These are phyloP conservation scores for Acanthopagrus latus DNA, from an alignment of 2,797 vertebrate genomes.

Conservation along the genomic window DNA sequence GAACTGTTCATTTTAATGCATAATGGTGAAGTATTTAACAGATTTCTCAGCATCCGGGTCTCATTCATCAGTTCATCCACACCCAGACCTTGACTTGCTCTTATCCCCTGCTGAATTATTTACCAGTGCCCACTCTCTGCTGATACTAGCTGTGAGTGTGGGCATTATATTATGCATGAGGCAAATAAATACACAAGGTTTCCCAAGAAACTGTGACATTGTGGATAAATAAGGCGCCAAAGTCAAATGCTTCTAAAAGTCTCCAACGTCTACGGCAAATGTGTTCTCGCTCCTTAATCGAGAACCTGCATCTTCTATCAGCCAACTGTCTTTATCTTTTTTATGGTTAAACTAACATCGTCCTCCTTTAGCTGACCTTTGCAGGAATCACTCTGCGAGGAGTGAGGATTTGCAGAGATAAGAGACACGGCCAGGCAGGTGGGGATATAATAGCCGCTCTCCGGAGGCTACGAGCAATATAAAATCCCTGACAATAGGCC, in stretches of 20 bases:
- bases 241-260: neutral
- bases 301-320: neutral
- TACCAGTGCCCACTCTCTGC: constrained; percentile 40
- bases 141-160: constrained; percentile 26
- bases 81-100: constrained; percentile 54
- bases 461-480: constrained; percentile 38
- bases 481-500: constrained; percentile 41
- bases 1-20: constrained; percentile 16
- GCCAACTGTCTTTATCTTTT: neutral
- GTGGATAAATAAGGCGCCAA: constrained; percentile 8
- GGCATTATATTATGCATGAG: constrained; percentile 69
- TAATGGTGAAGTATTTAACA: neutral
- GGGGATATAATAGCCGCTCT: constrained; percentile 58
- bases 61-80: constrained; percentile 33
- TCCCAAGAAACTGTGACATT: constrained; percentile 27
- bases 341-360: neutral
- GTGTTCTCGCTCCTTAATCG: neutral
- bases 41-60: constrained; percentile 6
- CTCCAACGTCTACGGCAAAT: neutral
- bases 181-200: constrained; percentile 48
- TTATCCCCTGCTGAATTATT: constrained; percentile 65
- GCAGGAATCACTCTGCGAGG: constrained; percentile 28
- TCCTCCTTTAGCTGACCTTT: constrained; percentile 53
- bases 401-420: constrained; percentile 46
- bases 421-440: constrained; percentile 45